Percentiles rank a stretch among this genome's conserved stretches.
These are phyloP conservation scores for Phalacrocorax carbo DNA, from an alignment of 2,113 vertebrate genomes.

Conservation along the genomic window DNA sequence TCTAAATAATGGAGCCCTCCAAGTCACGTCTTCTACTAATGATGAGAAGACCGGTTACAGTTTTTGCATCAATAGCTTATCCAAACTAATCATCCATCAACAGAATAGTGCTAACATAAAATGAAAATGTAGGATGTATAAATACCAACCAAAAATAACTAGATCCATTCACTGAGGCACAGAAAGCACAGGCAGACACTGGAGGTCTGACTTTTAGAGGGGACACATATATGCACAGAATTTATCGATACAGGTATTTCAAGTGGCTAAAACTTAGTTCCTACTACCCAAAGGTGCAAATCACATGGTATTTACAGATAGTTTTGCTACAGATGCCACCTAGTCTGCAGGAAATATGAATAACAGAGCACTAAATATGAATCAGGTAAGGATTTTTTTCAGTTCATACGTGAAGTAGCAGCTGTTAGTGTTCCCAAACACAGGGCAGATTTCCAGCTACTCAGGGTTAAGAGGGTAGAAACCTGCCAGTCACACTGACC, in stretches of 20 bases:
- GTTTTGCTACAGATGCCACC: background rate
- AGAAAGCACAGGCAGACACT: background rate
- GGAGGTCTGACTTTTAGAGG: background rate
- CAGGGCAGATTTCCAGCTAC: background rate
- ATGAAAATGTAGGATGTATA: background rate
- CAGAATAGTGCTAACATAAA: background rate
- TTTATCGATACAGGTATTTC: background rate
- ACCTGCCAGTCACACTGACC: background rate
- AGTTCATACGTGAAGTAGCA: background rate
- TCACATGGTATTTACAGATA: background rate
- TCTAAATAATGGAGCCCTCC: background rate
- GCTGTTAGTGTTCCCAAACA: background rate
- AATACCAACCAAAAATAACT: background rate
- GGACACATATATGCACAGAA: background rate
- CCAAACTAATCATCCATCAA: background rate
- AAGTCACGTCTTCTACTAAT: rapidly evolving
- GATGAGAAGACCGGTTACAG: background rate
- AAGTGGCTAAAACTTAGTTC: background rate
- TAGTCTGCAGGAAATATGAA: background rate
- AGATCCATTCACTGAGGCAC: background rate
- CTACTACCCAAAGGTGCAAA: background rate
- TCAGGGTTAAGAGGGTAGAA: background rate
- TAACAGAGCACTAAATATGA: background rate
- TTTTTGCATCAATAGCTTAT: background rate
- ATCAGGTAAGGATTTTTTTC: background rate